These are phyloP conservation scores for Edolisoma coerulescens DNA, from an alignment of 2,113 vertebrate species.

Conservation along the genomic window DNA sequence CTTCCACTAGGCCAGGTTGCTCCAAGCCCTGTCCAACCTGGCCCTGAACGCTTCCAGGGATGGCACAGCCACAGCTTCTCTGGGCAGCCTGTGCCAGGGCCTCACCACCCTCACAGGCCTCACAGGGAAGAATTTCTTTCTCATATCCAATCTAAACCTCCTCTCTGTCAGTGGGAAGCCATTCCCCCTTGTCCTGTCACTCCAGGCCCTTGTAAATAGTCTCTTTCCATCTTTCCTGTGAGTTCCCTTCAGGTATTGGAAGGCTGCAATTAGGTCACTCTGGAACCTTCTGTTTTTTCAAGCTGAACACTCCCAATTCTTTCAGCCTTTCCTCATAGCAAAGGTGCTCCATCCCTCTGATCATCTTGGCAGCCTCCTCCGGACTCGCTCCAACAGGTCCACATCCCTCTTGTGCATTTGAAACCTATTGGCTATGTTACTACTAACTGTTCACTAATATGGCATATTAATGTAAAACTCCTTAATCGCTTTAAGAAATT, in stretches of 20 bases:
- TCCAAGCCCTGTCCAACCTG: neutral
- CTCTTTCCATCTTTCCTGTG: neutral
- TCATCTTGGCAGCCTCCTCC: neutral
- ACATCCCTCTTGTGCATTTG: neutral
- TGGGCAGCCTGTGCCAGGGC: neutral
- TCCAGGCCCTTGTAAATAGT: neutral
- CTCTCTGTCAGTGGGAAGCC: neutral
- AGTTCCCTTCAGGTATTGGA: neutral
- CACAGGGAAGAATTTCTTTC: neutral
- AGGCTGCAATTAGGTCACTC: neutral
- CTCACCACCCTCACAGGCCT: neutral
- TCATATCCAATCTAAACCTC: neutral
- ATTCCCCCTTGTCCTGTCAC: neutral
- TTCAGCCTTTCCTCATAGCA: neutral
- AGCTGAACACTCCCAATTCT: neutral
- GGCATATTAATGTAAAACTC: neutral
- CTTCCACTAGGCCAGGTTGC: neutral
- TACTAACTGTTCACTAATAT: neutral
- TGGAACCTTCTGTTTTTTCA: neutral
- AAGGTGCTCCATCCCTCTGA: neutral
- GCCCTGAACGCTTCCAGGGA: neutral
- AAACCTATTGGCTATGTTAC: neutral
- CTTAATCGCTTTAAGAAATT: neutral
- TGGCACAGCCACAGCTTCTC: neutral
- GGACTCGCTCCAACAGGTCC: fast-evolving